Conservation (phyloP, 2,113 vertebrate genomes). For the Oncorhynchus mykiss region DNA sequence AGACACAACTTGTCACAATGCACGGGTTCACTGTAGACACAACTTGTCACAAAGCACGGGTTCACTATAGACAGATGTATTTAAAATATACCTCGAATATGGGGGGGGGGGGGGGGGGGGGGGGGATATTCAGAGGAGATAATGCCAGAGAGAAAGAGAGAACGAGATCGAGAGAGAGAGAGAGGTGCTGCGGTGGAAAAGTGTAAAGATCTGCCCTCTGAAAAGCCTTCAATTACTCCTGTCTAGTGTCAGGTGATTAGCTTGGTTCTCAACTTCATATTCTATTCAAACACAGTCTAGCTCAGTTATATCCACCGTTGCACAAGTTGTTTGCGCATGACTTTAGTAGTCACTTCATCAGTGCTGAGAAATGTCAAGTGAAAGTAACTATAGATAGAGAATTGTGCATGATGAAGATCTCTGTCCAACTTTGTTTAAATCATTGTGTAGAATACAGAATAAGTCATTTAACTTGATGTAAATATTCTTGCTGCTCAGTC, state of each 20-base stretch:
- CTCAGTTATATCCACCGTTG: background rate
- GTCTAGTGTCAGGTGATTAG: background rate
- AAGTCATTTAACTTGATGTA: background rate
- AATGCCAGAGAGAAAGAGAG: background rate
- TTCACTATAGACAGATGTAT: background rate
- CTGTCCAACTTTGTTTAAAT: background rate
- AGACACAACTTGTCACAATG: background rate
- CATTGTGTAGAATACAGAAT: background rate
- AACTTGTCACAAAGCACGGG: background rate
- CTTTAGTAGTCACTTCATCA: background rate
- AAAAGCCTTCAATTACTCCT: background rate
- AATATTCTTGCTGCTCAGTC: background rate
- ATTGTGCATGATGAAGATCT: background rate
- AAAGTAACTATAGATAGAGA: background rate
- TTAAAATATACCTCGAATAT: background rate
- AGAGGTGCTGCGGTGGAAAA: background rate
- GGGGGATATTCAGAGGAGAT: too few relatives aligned
- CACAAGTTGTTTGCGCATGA: background rate
- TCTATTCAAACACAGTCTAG: slow-evolving; percentile 20
- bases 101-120: too few relatives aligned
- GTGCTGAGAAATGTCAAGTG: background rate
- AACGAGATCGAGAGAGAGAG: background rate
- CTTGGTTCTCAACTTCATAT: background rate
- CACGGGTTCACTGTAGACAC: background rate
- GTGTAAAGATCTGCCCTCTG: background rate